phyloP scores from a whole-genome alignment of 1,140 invertebrate species.

The Mesaphorura yosii region DNA sequence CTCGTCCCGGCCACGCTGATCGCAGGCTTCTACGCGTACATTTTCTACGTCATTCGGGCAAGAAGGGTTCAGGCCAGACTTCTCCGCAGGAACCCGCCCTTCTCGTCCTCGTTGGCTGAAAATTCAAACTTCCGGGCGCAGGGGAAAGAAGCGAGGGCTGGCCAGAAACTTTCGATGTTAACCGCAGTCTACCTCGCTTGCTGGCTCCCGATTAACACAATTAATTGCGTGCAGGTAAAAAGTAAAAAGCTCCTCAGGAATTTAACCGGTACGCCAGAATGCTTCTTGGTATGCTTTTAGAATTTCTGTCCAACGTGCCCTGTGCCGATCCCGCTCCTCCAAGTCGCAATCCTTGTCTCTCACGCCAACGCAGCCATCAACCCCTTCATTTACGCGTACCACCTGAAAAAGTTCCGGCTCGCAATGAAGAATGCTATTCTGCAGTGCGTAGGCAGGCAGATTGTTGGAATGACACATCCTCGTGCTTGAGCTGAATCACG shows the following conservation, averaged over 20 bases:
- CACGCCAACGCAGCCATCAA: conserved; percentile 80
- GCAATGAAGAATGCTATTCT: conserved; percentile 11
- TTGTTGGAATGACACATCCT: too few species aligned
- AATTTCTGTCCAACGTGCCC: conserved; percentile 58
- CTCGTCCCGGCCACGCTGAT: conserved; percentile 71
- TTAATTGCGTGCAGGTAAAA: too few species aligned
- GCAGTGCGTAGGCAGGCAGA: too few species aligned
- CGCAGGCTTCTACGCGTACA: conserved; percentile 71
- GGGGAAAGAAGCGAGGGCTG: too few species aligned
- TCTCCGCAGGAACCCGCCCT: too few species aligned
- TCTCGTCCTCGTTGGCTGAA: too few species aligned
- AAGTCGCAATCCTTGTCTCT: conserved; percentile 74
- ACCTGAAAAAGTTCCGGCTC: conserved; percentile 61
- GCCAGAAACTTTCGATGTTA: conserved; percentile 76
- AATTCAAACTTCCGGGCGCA: too few species aligned
- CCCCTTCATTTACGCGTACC: conserved; percentile 76
- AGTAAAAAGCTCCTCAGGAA: too few species aligned
- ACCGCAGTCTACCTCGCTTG: conserved; percentile 66
- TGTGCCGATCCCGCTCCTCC: conserved; percentile 53
- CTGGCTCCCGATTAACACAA: conserved; percentile 82
- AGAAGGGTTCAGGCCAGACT: too few species aligned
- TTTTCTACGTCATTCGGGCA: conserved; percentile 76
- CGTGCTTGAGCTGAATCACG: too few species aligned
- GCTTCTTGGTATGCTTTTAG: conserved; percentile 7
- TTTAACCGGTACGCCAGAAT: too few species aligned